Evolutionary conservation across 2,113 vertebrate species (phyloP).

Genomic region (Theristicus caerulescens): DNA sequence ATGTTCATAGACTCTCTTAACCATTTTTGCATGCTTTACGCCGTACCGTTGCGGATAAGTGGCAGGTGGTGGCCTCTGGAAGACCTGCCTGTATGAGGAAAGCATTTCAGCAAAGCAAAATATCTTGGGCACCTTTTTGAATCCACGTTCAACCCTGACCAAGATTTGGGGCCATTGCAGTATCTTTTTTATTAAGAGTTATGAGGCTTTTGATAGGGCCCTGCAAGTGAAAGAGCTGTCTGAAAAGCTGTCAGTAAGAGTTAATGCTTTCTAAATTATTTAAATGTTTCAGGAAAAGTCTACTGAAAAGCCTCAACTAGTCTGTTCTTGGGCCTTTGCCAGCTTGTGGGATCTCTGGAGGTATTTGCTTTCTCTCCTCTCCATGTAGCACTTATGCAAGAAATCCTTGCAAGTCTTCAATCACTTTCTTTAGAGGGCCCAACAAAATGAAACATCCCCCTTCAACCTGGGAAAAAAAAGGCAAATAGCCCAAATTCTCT

Average conservation of each 20-base stretch:
- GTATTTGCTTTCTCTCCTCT: constrained; percentile 9
- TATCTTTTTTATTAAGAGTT: neutral
- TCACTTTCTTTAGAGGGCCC: neutral
- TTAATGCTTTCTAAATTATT: constrained; percentile 59
- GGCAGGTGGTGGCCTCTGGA: constrained; percentile 12
- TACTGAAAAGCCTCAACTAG: neutral
- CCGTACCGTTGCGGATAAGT: neutral
- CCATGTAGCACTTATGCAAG: neutral
- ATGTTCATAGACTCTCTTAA: neutral
- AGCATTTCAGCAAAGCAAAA: neutral
- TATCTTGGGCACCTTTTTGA: neutral
- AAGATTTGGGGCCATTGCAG: neutral
- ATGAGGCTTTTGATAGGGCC: neutral
- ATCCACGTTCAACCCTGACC: neutral
- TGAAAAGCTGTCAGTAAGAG: constrained; percentile 35
- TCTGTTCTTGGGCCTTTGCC: constrained; percentile 21
- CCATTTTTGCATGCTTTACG: neutral
- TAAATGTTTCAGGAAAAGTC: constrained; percentile 34
- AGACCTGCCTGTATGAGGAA: neutral
- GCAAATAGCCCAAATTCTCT: neutral
- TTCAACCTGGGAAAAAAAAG: neutral
- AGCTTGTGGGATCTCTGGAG: constrained; percentile 20
- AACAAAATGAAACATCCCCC: neutral
- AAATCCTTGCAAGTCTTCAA: neutral
- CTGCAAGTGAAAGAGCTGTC: neutral